phyloP scores from a whole-genome alignment of 2,888 invertebrate genomes.

The Pristionchus arcanus region DNA sequence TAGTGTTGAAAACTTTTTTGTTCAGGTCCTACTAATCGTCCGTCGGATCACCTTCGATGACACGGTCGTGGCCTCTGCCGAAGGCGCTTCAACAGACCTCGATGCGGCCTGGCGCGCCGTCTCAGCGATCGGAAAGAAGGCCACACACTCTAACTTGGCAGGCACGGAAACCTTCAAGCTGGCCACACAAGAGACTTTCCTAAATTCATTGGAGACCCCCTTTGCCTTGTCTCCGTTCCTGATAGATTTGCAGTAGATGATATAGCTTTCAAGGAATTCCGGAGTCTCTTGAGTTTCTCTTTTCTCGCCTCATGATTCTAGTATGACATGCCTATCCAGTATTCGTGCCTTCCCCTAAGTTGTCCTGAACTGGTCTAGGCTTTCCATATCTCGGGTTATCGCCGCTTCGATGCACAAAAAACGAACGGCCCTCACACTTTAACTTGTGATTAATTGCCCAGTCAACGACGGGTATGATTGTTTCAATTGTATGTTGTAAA shows the following conservation, averaged over 20 bases:
- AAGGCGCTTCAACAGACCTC: conserved; percentile 9
- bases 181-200: not conserved
- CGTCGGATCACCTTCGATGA: conserved; percentile 43
- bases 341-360: conserved; percentile 28
- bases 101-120: conserved; percentile 8
- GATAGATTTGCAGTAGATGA: conserved; percentile 4
- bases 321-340: not conserved
- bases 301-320: not conserved
- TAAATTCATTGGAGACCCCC: not conserved
- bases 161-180: not conserved
- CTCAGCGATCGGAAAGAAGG: not conserved
- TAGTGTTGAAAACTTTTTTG: too few species aligned
- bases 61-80: not conserved
- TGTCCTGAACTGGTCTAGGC: not conserved
- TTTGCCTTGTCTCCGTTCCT: conserved; percentile 41
- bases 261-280: not conserved
- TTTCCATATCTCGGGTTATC: not conserved
- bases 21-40: conserved; percentile 6
- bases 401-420: not conserved
- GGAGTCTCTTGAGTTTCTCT: too few species aligned
- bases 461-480: not conserved
- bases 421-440: not conserved
- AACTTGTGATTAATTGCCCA: not conserved
- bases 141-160: not conserved
- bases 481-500: too few species aligned